These are phyloP conservation scores for Thera britannica DNA, from an alignment of 2,888 invertebrate species.

Conservation along the genomic window DNA sequence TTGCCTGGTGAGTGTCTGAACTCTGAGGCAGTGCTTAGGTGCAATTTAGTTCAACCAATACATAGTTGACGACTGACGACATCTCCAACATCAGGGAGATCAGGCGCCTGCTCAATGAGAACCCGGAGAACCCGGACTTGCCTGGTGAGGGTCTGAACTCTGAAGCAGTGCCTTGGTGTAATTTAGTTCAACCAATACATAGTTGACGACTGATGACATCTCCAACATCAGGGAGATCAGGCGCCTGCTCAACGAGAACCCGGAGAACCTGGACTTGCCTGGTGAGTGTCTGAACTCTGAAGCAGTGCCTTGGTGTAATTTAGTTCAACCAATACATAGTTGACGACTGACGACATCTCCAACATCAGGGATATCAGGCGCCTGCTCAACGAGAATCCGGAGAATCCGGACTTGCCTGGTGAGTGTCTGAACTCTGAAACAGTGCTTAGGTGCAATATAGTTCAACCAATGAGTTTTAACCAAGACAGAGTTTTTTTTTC, in stretches of 20 bases:
- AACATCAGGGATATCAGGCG: slow-evolving; percentile 65
- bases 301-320: too few relatives aligned
- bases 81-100: slow-evolving; percentile 63
- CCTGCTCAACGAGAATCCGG: slow-evolving; percentile 71
- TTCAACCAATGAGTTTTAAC: slow-evolving; percentile 40
- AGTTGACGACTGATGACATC: too few relatives aligned
- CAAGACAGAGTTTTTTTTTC: too few relatives aligned
- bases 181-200: slow-evolving; percentile 46
- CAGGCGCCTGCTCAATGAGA: slow-evolving; percentile 66
- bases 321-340: slow-evolving; percentile 39
- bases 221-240: slow-evolving; percentile 65
- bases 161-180: too few relatives aligned
- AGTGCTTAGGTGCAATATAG: too few relatives aligned
- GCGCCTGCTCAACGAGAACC: slow-evolving; percentile 68
- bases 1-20: slow-evolving; percentile 54
- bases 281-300: slow-evolving; percentile 47
- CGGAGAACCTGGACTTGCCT: slow-evolving; percentile 66
- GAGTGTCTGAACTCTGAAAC: slow-evolving; percentile 23
- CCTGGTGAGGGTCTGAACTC: slow-evolving; percentile 50
- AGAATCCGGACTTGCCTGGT: slow-evolving; percentile 68
- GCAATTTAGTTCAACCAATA: slow-evolving; percentile 43
- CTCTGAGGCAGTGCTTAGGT: too few relatives aligned
- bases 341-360: slow-evolving; percentile 32
- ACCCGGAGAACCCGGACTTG: slow-evolving; percentile 70
- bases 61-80: too few relatives aligned